phyloP scores from a whole-genome alignment of 2,797 vertebrate species.

The Petrocephalus sullivani region DNA sequence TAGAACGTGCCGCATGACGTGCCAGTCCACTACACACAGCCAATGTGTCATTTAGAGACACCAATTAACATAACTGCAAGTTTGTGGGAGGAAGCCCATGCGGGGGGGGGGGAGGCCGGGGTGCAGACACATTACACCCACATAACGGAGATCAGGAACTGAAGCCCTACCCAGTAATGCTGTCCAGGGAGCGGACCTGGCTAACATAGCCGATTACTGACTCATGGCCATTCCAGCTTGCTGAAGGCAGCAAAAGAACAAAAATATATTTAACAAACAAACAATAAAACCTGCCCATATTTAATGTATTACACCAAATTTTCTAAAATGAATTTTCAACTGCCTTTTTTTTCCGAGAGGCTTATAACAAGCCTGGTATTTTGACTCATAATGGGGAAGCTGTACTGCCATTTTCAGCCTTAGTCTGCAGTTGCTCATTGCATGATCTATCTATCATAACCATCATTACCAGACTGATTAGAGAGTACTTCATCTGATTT shows the following conservation, averaged over 20 bases:
- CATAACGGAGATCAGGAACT: not conserved
- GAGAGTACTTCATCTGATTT: not conserved
- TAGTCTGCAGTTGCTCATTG: not conserved
- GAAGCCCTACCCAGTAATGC: not conserved
- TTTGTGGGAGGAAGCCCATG: not conserved
- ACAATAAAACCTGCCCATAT: not conserved
- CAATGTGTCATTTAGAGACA: not conserved
- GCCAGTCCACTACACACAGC: not conserved
- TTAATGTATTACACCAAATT: not conserved
- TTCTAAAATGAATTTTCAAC: not conserved
- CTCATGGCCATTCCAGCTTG: not conserved
- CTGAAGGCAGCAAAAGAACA: not conserved
- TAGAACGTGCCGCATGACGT: not conserved
- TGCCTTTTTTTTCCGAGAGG: not conserved
- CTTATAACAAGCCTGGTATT: not conserved
- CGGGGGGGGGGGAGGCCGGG: not conserved
- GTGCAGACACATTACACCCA: not conserved
- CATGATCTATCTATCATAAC: not conserved
- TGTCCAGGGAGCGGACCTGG: not conserved
- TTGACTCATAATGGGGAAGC: not conserved
- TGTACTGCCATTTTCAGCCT: not conserved
- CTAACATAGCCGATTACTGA: not conserved
- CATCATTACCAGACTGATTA: not conserved
- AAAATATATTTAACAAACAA: not conserved
- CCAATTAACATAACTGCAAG: slow-evolving; percentile 7